phyloP scores from a whole-genome alignment of 2,888 invertebrate genomes.

The Ceraclea dissimilis region DNA sequence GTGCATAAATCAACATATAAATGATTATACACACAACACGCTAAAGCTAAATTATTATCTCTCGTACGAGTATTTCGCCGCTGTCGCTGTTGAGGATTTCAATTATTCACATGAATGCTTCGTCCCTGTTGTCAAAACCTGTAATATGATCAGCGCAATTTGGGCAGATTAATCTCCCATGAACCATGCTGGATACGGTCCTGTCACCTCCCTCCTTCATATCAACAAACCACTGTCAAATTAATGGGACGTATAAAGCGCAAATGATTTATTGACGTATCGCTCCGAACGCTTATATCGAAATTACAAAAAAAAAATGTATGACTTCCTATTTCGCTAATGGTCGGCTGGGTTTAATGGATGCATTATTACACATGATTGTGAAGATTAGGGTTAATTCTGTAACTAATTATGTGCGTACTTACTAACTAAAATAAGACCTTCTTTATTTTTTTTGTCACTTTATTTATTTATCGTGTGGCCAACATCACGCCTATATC shows the following conservation, averaged over 20 bases:
- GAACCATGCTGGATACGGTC: conserved; percentile 16
- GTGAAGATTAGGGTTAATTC: too few species aligned
- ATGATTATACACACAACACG: background rate
- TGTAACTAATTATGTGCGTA: too few species aligned
- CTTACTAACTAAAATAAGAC: too few species aligned
- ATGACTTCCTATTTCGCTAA: too few species aligned
- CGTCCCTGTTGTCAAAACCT: conserved; percentile 16
- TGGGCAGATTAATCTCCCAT: conserved; percentile 18
- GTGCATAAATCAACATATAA: background rate
- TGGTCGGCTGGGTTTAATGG: too few species aligned
- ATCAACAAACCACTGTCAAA: background rate
- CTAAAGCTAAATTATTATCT: too few species aligned
- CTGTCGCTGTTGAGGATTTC: background rate
- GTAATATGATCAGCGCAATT: conserved; percentile 21
- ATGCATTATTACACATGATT: too few species aligned
- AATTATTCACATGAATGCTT: conserved; percentile 15
- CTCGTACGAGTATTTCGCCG: background rate
- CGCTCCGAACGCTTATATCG: background rate
- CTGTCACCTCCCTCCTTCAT: background rate
- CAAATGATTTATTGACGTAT: background rate
- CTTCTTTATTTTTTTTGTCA: too few species aligned
- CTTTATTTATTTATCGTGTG: too few species aligned
- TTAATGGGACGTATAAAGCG: background rate
- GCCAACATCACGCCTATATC: too few species aligned
- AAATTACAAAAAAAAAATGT: background rate